Base-by-base conservation (phyloP, 2,888 invertebrate species). In the Papilio gigon region DNA sequence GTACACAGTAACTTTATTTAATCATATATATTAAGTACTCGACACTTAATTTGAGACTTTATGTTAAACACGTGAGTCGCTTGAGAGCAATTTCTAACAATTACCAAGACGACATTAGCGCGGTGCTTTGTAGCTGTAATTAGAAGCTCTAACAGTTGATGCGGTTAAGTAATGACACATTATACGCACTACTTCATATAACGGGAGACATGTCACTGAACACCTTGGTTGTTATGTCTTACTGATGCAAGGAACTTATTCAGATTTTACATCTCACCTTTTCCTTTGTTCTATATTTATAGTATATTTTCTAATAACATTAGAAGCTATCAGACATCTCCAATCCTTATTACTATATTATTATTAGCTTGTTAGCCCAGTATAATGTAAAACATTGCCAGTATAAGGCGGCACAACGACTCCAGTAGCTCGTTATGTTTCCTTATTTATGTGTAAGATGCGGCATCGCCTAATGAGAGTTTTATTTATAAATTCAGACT, bases 401-500 rank as follows among this genome's bases (percentile, higher is more conserved):
- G 58, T 50, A 60, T 53, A 58, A 58, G 58, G 4, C 20, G 50
- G 44, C 20, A 53, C 20, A 47, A 12, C 65, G 44, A 62, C 67
- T 63, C 50, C 56, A 67, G 61, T 40, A 74, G 74, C 77, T 76
- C 77, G 75, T 78, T 77, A 77, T 73, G 74, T 74, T 65, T 76
- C 71, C 79, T 80, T 86, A 85, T 88, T 87, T 85, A 86, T 81
- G 84, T 82, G 79, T 77, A 84, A 83, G 84, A 89, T 85, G 82
- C 83, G 85, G 84, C 83, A 78, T 82, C 79, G 78, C 82, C 86
- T 89, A 89, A 90, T 90, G 90, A 89, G 89, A 88, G 82, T 88
- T 89, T 88, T 88, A 89, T 89, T 89, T 89, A 88, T 89, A 88
- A 89, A 88, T 83, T 87, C 85, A 81, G 77, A 77, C 78, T 76